Percentiles rank a stretch among this genome's conserved stretches.
These are phyloP conservation scores for Galleria mellonella DNA, from an alignment of 1,140 invertebrate genomes.

Conservation along the genomic window DNA sequence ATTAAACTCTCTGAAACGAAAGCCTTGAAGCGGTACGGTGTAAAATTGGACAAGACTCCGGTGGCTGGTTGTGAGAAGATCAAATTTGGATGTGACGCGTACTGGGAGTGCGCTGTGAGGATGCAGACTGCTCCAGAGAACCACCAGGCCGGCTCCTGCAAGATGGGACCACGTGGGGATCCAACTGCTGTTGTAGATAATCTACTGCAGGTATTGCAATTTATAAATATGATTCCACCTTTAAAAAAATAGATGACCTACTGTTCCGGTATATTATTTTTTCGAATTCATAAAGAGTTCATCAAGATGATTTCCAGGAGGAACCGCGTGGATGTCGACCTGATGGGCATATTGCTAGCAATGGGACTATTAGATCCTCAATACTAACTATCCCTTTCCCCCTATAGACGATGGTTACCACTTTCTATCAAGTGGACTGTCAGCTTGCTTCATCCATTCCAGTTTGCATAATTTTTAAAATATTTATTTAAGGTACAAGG, in stretches of 20 bases:
- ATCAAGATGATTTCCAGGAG: too few relatives aligned
- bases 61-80: slow-evolving; percentile 82
- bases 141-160: slow-evolving; percentile 89
- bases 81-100: slow-evolving; percentile 83
- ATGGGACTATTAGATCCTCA: too few relatives aligned
- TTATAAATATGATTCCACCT: neutral
- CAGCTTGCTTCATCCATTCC: too few relatives aligned
- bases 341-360: too few relatives aligned
- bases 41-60: slow-evolving; percentile 81
- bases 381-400: too few relatives aligned
- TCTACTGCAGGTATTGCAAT: slow-evolving; percentile 70
- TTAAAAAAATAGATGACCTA: too few relatives aligned
- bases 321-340: too few relatives aligned
- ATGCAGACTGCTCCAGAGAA: slow-evolving; percentile 87
- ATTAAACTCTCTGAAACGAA: slow-evolving; percentile 80
- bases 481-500: slow-evolving; percentile 77
- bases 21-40: slow-evolving; percentile 81
- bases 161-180: slow-evolving; percentile 84
- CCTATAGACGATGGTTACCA: too few relatives aligned
- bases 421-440: too few relatives aligned
- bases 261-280: too few relatives aligned
- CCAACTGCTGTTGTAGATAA: slow-evolving; percentile 82
- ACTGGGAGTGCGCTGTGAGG: slow-evolving; percentile 87
- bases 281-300: too few relatives aligned
- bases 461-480: too few relatives aligned